Base-by-base conservation (phyloP, 92 coral and sea anemone genomes). In the Diadumene lineata region DNA sequence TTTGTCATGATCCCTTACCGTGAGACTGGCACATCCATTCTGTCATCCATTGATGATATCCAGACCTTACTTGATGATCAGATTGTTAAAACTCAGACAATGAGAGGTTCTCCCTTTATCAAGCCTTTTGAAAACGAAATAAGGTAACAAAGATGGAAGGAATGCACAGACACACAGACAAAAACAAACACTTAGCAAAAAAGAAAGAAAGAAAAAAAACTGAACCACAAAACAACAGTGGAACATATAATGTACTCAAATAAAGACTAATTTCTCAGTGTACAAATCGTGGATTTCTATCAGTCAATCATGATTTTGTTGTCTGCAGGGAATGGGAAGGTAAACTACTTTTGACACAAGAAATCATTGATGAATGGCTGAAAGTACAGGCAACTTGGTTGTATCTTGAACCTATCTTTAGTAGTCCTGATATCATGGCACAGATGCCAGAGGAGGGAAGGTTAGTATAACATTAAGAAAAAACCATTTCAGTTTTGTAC, bases 361-460 rank as follows among this genome's bases (percentile, higher is more conserved):
- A 94, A 78, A 92, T 94, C 71, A 84, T 92, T 65, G 98, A 94
- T 66, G 98, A 94, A 66, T 94, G 98, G 98, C 86, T 94, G 34
- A 94, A 94, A 43, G 98, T 94, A 31, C 98, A 94, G 75, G 98
- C 98, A 15, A 94, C 98, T 55, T 94, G 98, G 98, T 82, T 94
- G 69, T 94, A 94, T 78, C 51, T 94, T 43, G 98, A 94, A 63
- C 98, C 98, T 1, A 94, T 94, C 89, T 94, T 94, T 61, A 94
- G 98, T 74, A 92, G 98, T 11, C 98, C 98, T 65, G 98, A 94
- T 46, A 94, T 94, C 80, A 94, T 94, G 98, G 98, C 98, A 0
- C 98, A 94, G 79, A 94, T 94, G 98, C 98, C 98, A 1, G 98
- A 94, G 69, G 98, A 94, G 64, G 98, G 98, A 84, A 85, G 98